Evolutionary conservation across 2,113 vertebrate species (phyloP).

Genomic region (Tonatia bakeri): DNA sequence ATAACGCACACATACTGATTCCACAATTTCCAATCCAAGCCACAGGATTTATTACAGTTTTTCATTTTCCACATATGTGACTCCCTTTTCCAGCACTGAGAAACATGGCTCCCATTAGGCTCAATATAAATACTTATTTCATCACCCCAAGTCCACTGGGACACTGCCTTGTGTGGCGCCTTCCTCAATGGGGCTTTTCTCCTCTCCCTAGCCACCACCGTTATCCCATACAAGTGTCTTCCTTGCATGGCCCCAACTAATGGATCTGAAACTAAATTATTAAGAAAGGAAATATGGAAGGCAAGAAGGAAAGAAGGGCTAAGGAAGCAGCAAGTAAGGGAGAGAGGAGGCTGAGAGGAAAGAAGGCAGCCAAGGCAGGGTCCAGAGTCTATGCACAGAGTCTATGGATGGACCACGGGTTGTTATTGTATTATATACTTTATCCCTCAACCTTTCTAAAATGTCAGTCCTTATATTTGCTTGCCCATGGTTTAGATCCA

Average conservation of each 20-base stretch:
- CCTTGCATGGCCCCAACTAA: not conserved
- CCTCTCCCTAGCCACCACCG: not conserved
- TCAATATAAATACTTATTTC: not conserved
- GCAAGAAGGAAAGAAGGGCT: not conserved
- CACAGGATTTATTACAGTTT: not conserved
- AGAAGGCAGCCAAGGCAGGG: not conserved
- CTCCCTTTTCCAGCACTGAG: not conserved
- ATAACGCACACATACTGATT: not conserved
- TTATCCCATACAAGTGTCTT: not conserved
- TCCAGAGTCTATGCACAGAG: not conserved
- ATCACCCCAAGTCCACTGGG: too few relatives aligned
- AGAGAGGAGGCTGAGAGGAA: not conserved
- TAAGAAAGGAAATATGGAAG: not conserved
- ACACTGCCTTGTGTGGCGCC: not conserved
- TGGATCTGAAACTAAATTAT: not conserved
- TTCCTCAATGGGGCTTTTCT: not conserved
- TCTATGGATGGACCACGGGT: not conserved
- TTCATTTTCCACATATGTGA: not conserved
- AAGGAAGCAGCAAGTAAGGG: not conserved
- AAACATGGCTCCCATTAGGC: not conserved
- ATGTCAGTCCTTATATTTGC: not conserved
- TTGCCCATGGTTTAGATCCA: not conserved
- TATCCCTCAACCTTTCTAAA: not conserved
- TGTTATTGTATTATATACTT: not conserved
- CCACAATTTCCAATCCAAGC: not conserved